phyloP scores from a whole-genome alignment of 2,797 vertebrate species.

The Syngnathus acus region DNA sequence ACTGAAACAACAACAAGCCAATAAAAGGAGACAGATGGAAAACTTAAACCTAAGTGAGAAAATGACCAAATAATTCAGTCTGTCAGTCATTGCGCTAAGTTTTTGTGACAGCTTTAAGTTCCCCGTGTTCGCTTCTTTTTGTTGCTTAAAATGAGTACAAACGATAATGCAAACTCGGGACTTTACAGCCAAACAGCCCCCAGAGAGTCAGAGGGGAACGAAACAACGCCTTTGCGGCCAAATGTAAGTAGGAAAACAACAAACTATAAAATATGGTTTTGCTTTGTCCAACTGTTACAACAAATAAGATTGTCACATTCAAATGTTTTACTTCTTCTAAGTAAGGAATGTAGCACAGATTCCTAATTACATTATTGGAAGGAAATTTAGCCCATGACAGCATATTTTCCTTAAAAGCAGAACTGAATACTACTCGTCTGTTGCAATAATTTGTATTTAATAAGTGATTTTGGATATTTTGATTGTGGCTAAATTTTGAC shows the following conservation, averaged over 20 bases:
- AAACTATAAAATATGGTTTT: background rate
- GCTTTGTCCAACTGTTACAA: background rate
- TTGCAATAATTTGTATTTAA: too few relatives aligned
- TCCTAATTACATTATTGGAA: background rate
- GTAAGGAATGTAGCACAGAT: background rate
- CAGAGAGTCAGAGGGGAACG: conserved; percentile 13
- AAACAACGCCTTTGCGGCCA: conserved; percentile 47
- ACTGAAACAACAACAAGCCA: conserved; percentile 21
- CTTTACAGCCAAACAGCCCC: background rate
- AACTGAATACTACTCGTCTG: too few relatives aligned
- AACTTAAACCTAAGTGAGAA: background rate
- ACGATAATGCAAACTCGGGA: background rate
- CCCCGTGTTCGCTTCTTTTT: background rate
- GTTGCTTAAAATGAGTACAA: conserved; percentile 41
- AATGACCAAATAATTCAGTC: conserved; percentile 12
- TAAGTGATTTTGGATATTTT: too few relatives aligned
- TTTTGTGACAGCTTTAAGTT: background rate
- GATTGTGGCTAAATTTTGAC: too few relatives aligned
- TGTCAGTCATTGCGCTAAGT: background rate
- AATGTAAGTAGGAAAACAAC: conserved; percentile 51
- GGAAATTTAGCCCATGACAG: background rate
- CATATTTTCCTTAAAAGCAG: too few relatives aligned
- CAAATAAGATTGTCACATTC: background rate
- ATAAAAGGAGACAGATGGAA: conserved; percentile 8
- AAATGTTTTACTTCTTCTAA: background rate